Conservation (phyloP, 2,113 vertebrate species). For the Fregata magnificens region DNA sequence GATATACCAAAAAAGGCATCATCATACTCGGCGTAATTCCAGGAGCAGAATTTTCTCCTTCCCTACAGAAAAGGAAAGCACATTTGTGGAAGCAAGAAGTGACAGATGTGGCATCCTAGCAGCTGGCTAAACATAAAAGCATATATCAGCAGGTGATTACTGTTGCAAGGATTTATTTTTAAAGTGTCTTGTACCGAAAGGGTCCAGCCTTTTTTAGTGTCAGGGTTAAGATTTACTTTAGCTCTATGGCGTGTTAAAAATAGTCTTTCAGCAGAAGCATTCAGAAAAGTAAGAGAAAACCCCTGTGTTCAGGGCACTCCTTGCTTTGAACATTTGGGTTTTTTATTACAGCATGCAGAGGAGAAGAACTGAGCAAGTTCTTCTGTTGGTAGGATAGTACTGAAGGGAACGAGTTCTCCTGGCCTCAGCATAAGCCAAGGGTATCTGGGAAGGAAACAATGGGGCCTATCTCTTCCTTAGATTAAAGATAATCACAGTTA, state of each 20-base stretch:
- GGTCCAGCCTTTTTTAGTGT: background rate
- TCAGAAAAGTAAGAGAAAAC: background rate
- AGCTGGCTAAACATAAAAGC: slow-evolving; percentile 53
- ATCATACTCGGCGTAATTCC: background rate
- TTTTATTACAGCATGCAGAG: background rate
- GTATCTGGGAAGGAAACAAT: background rate
- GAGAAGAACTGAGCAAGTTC: slow-evolving; percentile 6
- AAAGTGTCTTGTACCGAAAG: background rate
- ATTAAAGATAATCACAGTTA: background rate
- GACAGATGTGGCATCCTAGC: slow-evolving; percentile 53
- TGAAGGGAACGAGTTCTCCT: background rate
- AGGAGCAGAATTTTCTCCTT: slow-evolving; percentile 28
- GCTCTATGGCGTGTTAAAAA: background rate
- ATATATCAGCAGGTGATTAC: slow-evolving; percentile 31
- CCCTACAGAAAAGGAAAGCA: slow-evolving; percentile 31
- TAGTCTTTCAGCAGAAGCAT: background rate
- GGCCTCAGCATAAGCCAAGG: background rate
- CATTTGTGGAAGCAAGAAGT: slow-evolving; percentile 22
- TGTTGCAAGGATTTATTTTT: slow-evolving; percentile 36
- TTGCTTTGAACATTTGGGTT: slow-evolving; percentile 14
- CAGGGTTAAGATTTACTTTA: background rate
- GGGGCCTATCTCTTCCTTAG: background rate
- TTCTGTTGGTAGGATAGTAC: background rate
- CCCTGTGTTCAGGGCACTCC: background rate
- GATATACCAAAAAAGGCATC: slow-evolving; percentile 61